Evolutionary conservation across 2,888 invertebrate genomes (phyloP).

Genomic region (Carabus problematicus): DNA sequence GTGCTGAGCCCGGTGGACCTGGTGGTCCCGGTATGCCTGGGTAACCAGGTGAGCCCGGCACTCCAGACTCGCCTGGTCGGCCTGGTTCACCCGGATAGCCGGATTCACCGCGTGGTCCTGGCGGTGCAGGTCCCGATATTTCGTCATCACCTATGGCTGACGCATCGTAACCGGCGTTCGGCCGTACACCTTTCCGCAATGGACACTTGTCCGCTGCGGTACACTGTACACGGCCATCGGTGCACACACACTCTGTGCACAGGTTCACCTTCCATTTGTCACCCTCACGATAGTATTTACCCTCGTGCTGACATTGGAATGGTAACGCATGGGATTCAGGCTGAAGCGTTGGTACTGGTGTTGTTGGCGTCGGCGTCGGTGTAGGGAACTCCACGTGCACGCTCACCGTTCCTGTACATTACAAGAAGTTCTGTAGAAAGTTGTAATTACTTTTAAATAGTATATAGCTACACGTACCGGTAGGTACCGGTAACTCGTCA

Average conservation of each 20-base stretch:
- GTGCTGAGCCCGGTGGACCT: constrained; percentile 69
- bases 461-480: constrained; percentile 52
- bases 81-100: constrained; percentile 67
- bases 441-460: no score
- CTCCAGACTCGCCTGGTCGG: constrained; percentile 66
- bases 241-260: constrained; percentile 78
- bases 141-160: constrained; percentile 39
- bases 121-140: constrained; percentile 48
- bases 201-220: constrained; percentile 62
- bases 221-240: constrained; percentile 68
- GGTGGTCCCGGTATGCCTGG: constrained; percentile 73
- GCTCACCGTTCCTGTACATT: constrained; percentile 31
- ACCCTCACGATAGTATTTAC: constrained; percentile 68
- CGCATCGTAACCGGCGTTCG: constrained; percentile 46
- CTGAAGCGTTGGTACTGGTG: constrained; percentile 40
- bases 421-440: constrained; percentile 45
- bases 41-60: constrained; percentile 67
- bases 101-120: constrained; percentile 62
- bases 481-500: constrained; percentile 54
- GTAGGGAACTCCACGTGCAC: constrained; percentile 45
- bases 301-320: constrained; percentile 54
- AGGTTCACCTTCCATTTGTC: constrained; percentile 73
- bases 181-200: constrained; percentile 48
- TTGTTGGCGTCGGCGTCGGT: no score
- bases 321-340: constrained; percentile 48